Percentiles rank a stretch among this genome's conserved stretches.
Evolutionary conservation across 2,888 invertebrate species (phyloP).

Genomic region (Limnephilus rhombicus): DNA sequence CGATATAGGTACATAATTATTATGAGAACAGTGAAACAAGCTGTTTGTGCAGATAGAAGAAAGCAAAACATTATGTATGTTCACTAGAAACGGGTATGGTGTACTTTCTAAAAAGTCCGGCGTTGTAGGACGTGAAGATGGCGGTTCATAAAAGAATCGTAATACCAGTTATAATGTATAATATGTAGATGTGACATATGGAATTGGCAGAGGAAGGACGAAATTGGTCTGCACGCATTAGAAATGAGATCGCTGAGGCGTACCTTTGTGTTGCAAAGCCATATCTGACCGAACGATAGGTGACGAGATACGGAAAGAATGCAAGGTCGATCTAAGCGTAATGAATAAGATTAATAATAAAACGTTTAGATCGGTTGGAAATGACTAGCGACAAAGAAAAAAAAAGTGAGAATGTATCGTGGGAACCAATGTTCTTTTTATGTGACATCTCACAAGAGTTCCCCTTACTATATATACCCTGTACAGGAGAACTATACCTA

Average conservation of each 20-base stretch:
- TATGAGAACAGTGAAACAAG: too few species aligned
- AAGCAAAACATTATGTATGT: too few species aligned
- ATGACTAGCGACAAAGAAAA: not conserved
- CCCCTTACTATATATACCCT: not conserved
- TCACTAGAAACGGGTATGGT: too few species aligned
- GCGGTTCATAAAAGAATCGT: not conserved
- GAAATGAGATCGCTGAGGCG: not conserved
- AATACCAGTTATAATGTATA: not conserved
- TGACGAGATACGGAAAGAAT: not conserved
- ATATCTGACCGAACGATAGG: not conserved
- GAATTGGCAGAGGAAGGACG: not conserved
- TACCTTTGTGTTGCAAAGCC: not conserved
- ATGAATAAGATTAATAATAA: not conserved
- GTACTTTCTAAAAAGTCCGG: too few species aligned
- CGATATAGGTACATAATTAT: too few species aligned
- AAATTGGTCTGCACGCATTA: not conserved
- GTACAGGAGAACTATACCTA: not conserved
- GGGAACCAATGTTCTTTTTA: not conserved
- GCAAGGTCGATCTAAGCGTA: not conserved
- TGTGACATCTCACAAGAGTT: not conserved
- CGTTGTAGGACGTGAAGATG: not conserved
- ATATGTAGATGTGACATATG: not conserved
- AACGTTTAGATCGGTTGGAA: not conserved
- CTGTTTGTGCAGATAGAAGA: too few species aligned
- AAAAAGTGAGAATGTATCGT: not conserved